Percentiles rank a stretch among this genome's conserved stretches.
Conservation (phyloP, 2,888 invertebrate genomes). For the Auanema sp. region DNA sequence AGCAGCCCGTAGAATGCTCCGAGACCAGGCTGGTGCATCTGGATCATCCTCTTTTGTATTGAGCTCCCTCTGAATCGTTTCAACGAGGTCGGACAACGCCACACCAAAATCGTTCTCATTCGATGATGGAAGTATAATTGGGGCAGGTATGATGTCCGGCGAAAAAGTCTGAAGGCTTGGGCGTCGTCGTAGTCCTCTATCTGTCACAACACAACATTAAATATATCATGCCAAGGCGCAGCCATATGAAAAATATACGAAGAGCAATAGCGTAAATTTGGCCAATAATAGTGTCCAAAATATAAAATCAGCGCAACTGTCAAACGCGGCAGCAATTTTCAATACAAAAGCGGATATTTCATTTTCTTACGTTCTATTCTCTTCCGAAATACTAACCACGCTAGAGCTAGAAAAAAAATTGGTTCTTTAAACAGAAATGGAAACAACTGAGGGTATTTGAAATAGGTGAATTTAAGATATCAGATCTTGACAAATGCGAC, state of each 20-base stretch:
- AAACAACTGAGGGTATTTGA: constrained; percentile 2
- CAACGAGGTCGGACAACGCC: constrained; percentile 42
- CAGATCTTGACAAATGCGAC: not conserved
- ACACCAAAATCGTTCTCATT: constrained; percentile 37
- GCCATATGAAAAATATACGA: no score
- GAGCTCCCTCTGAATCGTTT: constrained; percentile 33
- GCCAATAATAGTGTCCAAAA: no score
- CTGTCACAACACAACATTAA: no score
- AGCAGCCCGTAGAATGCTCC: constrained; percentile 55
- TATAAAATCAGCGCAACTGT: no score
- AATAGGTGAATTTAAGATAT: not conserved
- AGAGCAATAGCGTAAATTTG: no score
- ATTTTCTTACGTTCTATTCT: constrained; percentile 79
- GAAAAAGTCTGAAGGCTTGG: constrained; percentile 9
- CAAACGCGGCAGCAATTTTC: no score
- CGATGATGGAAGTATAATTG: constrained; percentile 32
- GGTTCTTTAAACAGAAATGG: constrained; percentile 5
- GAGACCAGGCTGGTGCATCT: constrained; percentile 50
- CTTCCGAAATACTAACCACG: constrained; percentile 89
- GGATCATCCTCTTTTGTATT: constrained; percentile 24
- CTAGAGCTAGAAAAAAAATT: constrained; percentile 74
- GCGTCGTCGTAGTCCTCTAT: constrained; percentile 13
- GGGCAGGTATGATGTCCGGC: constrained; percentile 24
- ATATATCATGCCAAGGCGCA: no score
- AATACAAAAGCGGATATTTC: not conserved